These are phyloP conservation scores for Acromyrmex charruanus DNA, from an alignment of 1,140 invertebrate genomes.

Conservation along the genomic window DNA sequence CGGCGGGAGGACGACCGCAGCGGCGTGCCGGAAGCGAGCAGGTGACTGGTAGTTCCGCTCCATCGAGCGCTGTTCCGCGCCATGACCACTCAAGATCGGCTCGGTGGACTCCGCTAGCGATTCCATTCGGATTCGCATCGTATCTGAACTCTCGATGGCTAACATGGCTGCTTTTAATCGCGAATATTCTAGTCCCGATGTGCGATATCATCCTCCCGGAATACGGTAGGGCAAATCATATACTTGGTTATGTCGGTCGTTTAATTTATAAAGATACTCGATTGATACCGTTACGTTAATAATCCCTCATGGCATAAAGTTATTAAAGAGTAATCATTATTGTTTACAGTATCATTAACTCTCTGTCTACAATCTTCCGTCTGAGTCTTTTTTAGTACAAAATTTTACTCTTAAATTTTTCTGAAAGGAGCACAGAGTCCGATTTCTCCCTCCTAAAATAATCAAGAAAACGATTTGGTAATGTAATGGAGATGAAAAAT, in stretches of 20 bases:
- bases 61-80: slow-evolving; percentile 86
- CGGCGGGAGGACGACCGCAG: slow-evolving; percentile 74
- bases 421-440: too few species aligned
- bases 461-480: too few species aligned
- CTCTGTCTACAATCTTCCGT: too few species aligned
- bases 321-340: slow-evolving; percentile 5
- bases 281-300: slow-evolving; percentile 7
- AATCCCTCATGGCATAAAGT: not conserved
- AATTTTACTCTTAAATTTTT: too few species aligned
- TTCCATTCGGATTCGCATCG: slow-evolving; percentile 73
- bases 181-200: slow-evolving; percentile 3
- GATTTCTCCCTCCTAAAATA: too few species aligned
- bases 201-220: not conserved
- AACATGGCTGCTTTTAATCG: slow-evolving; percentile 11
- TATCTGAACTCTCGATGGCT: slow-evolving; percentile 51
- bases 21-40: slow-evolving; percentile 86
- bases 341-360: not conserved
- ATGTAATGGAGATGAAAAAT: too few species aligned
- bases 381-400: too few species aligned
- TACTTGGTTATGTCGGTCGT: not conserved
- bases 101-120: slow-evolving; percentile 75
- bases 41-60: slow-evolving; percentile 87
- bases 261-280: not conserved
- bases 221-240: not conserved
- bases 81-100: slow-evolving; percentile 84